Percentiles rank a stretch among this genome's conserved stretches.
Conservation (phyloP, 2,113 vertebrate genomes). For the Notiomystis cincta region DNA sequence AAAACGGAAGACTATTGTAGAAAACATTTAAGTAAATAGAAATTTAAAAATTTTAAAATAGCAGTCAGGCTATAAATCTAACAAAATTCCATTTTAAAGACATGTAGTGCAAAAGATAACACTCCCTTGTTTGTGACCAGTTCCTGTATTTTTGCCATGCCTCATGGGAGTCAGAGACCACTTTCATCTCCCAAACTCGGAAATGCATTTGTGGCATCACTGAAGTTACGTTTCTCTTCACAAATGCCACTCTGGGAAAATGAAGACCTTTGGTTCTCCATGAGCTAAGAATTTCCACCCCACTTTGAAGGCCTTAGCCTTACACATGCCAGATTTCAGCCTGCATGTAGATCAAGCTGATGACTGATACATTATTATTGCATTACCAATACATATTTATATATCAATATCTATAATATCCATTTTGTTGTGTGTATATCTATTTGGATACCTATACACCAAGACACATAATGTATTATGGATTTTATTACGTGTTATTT, state of each 20-base stretch:
- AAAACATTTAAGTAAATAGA: neutral
- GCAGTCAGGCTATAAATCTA: neutral
- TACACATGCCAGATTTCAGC: neutral
- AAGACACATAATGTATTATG: neutral
- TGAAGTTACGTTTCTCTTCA: neutral
- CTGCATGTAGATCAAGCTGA: neutral
- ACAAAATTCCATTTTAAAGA: neutral
- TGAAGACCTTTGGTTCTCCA: neutral
- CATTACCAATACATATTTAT: neutral
- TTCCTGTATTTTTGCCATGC: neutral
- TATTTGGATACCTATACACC: neutral
- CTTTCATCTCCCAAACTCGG: neutral
- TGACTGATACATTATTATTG: neutral
- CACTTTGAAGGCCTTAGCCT: neutral
- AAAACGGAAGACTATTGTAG: neutral
- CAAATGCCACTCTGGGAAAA: neutral
- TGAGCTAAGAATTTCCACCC: neutral
- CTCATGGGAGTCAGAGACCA: neutral
- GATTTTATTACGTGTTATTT: neutral
- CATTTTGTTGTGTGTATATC: neutral
- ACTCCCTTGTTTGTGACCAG: neutral
- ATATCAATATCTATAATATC: fast-evolving
- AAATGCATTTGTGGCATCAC: neutral
- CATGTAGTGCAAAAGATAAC: neutral
- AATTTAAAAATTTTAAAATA: neutral